A percentile compares a stretch with the other conserved stretches of the same genome.
Conservation (phyloP, 2,113 vertebrate genomes). For the Channa maculata region DNA sequence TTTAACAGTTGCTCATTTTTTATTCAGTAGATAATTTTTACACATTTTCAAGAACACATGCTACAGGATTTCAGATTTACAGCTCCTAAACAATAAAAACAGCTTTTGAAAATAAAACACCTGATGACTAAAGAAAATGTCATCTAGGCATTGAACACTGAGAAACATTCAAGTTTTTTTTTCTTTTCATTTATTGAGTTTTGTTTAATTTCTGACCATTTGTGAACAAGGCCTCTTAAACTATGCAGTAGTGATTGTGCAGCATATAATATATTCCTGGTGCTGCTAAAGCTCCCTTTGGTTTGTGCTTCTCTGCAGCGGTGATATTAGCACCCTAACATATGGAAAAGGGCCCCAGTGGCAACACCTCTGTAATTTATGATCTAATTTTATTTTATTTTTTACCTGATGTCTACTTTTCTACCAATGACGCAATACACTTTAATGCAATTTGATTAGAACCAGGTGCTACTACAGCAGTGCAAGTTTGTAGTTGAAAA, state of each 20-base stretch:
- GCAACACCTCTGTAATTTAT: conserved; percentile 56
- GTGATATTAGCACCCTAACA: conserved; percentile 82
- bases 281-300: conserved; percentile 84
- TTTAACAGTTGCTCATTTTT: conserved; percentile 57
- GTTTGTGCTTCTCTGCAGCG: conserved; percentile 86
- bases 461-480: conserved; percentile 73
- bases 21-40: conserved; percentile 85
- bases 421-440: conserved; percentile 49
- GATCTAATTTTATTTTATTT: conserved; percentile 45
- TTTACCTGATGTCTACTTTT: conserved; percentile 69
- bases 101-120: conserved; percentile 65
- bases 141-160: conserved; percentile 74
- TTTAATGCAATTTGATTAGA: conserved; percentile 63
- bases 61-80: conserved; percentile 79
- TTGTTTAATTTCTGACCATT: conserved; percentile 52
- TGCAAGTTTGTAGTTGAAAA: conserved; percentile 75
- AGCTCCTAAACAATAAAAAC: conserved; percentile 77
- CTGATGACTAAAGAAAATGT: conserved; percentile 72
- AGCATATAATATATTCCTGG: conserved; percentile 79
- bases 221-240: conserved; percentile 80
- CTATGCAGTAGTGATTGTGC: conserved; percentile 84
- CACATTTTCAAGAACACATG: conserved; percentile 83
- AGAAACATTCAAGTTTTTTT: conserved; percentile 82
- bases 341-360: conserved; percentile 69
- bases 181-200: conserved; percentile 27